phyloP scores from a whole-genome alignment of 1,140 invertebrate species.

The Vanessa atalanta region DNA sequence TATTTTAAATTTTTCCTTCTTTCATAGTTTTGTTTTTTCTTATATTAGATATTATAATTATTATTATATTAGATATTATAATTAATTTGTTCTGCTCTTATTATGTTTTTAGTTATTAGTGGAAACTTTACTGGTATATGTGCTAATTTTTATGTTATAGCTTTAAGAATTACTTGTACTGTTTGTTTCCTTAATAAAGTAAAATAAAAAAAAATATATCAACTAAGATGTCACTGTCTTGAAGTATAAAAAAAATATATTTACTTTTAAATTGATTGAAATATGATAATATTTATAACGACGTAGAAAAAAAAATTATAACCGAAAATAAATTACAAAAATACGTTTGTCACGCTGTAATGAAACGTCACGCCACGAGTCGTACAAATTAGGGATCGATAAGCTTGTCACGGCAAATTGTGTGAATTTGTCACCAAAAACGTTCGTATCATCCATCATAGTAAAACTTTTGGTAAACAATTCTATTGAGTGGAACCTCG shows the following conservation, averaged over 20 bases:
- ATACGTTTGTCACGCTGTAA: constrained; percentile 50
- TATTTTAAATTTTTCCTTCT: too few relatives aligned
- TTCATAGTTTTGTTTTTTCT: too few relatives aligned
- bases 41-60: too few relatives aligned
- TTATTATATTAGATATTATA: too few relatives aligned
- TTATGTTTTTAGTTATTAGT: too few relatives aligned
- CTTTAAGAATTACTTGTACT: too few relatives aligned
- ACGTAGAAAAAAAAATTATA: not conserved
- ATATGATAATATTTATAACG: not conserved
- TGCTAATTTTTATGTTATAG: too few relatives aligned
- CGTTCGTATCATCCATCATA: not conserved
- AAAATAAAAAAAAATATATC: too few relatives aligned
- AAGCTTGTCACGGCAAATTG: constrained; percentile 5
- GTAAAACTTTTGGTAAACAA: constrained; percentile 1
- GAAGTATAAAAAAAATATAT: not conserved
- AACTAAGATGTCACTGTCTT: too few relatives aligned
- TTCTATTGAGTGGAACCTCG: not conserved
- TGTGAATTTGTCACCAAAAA: constrained; percentile 5
- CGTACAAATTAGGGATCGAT: constrained; percentile 22
- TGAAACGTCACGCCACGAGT: constrained; percentile 51
- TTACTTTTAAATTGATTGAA: not conserved
- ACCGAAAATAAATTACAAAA: constrained; percentile 1
- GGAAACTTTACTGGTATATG: too few relatives aligned
- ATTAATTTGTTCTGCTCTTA: too few relatives aligned
- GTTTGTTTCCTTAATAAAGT: too few relatives aligned